Percentiles rank a stretch among this genome's conserved stretches.
Conservation (phyloP, 2,888 invertebrate species). For the Hypercompe scribonia region DNA sequence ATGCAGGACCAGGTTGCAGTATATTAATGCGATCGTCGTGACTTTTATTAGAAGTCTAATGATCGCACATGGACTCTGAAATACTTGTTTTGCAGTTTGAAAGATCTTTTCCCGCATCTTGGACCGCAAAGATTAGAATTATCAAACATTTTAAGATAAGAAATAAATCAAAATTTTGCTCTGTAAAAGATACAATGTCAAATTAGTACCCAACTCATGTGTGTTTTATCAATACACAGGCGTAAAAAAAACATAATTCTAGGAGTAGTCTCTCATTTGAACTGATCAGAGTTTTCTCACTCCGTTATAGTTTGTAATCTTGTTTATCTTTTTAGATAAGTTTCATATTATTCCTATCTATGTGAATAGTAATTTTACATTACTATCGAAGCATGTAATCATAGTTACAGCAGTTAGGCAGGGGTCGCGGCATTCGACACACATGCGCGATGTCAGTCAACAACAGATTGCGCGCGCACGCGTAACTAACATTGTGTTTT, state of each 20-base stretch:
- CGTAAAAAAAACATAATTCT: background rate
- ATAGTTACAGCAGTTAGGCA: slow-evolving; percentile 45
- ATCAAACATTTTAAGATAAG: background rate
- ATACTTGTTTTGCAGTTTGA: no score
- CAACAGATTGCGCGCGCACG: slow-evolving; percentile 83
- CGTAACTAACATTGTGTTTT: slow-evolving; percentile 71
- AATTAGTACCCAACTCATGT: background rate
- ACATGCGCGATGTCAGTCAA: slow-evolving; percentile 79
- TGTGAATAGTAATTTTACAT: slow-evolving; percentile 14
- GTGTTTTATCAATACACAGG: background rate
- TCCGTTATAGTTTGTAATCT: slow-evolving; percentile 6
- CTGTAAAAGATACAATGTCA: no score
- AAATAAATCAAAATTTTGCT: background rate
- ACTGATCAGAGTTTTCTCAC: background rate
- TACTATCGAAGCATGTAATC: slow-evolving; percentile 28
- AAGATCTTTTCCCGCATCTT: no score
- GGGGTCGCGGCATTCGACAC: slow-evolving; percentile 61
- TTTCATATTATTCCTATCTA: slow-evolving; percentile 22
- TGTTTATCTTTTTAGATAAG: slow-evolving; percentile 20
- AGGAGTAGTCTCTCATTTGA: background rate
- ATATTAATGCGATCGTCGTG: background rate
- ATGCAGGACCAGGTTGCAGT: no score
- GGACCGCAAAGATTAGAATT: no score
- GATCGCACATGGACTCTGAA: background rate
- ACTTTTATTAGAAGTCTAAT: background rate